A percentile compares a stretch with the other conserved stretches of the same genome.
These are phyloP conservation scores for Acanthosepion esculentum DNA, from an alignment of 2,888 invertebrate genomes.

Conservation along the genomic window DNA sequence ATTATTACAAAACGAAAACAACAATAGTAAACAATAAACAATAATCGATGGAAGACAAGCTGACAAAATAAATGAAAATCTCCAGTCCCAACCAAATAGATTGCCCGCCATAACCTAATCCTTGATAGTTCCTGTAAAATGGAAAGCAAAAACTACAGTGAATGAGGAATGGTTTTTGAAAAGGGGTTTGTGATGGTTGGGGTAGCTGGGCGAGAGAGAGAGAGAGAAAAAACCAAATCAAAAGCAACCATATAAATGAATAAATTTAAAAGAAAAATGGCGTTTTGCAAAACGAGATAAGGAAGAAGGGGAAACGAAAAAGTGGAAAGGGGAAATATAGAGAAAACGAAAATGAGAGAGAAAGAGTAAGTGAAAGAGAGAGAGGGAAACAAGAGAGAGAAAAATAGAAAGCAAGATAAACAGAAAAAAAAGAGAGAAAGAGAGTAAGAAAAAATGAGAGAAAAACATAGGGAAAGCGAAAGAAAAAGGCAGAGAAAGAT, in stretches of 20 bases:
- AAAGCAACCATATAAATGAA: too few relatives aligned
- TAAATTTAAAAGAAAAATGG: too few relatives aligned
- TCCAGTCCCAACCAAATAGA: neutral
- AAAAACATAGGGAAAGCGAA: neutral
- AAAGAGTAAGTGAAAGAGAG: too few relatives aligned
- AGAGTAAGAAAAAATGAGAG: neutral
- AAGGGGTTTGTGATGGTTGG: neutral
- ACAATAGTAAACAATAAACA: neutral
- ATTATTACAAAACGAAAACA: neutral
- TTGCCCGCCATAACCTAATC: neutral
- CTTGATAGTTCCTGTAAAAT: neutral
- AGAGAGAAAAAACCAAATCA: too few relatives aligned
- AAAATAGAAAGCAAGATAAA: neutral
- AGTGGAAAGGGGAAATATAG: too few relatives aligned
- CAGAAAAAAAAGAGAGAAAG: too few relatives aligned
- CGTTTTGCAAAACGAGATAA: too few relatives aligned
- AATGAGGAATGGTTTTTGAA: neutral
- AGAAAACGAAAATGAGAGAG: too few relatives aligned
- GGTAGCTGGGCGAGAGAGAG: neutral
- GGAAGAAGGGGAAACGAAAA: too few relatives aligned
- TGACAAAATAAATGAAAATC: neutral
- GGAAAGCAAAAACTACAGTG: neutral
- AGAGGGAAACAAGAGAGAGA: too few relatives aligned
- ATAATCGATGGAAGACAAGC: neutral
- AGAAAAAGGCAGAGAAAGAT: too few relatives aligned